Evolutionary conservation across 2,888 invertebrate genomes (phyloP), one percentile per base, ranked within the genome.

Genomic region (Lysandra bellargus): DNA sequence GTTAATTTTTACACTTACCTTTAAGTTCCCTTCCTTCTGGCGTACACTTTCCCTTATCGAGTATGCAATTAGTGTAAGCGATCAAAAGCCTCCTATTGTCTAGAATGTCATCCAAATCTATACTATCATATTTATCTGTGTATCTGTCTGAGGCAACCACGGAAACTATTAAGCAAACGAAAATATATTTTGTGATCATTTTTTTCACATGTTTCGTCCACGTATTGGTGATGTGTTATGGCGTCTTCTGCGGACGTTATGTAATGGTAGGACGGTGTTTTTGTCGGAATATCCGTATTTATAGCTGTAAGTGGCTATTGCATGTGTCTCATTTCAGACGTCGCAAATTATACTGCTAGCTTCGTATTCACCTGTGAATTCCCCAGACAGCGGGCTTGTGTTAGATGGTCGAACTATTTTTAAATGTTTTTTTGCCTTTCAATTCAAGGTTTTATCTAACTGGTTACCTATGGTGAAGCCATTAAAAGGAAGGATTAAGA

Each of bases 21-120:
- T 96, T 97, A 0, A 97, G 91, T 87, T 96, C 96, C 84, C 95
- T 95, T 75, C 96, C 97, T 85, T 97, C 97, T 17, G 97, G 93
- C 0, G 96, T 97, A 86, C 97, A 97, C 72, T 88, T 89, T 14
- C 96, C 96, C 78, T 92, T 90, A 1, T 95, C 96, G 81, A 97
- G 90, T 77, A 97, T 87, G 85, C 97, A 97, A 81, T 96, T 95
- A 80, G 96, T 91, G 86, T 97, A 97, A 49, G 96, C 96, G 49
- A 93, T 92, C 12, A 97, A 88, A 77, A 97, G 89, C 75, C 97
- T 94, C 78, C 96, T 96, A 88, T 96, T 97, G 0, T 85, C 87
- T 44, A 97, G 86, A 79, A 97, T 95, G 83, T 96, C 95, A 81
- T 97, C 96, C 81, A 97, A 83, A 86, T 97, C 95, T 79, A 97